Conservation (phyloP, 2,797 vertebrate genomes). For the Loris lydekkerianus region DNA sequence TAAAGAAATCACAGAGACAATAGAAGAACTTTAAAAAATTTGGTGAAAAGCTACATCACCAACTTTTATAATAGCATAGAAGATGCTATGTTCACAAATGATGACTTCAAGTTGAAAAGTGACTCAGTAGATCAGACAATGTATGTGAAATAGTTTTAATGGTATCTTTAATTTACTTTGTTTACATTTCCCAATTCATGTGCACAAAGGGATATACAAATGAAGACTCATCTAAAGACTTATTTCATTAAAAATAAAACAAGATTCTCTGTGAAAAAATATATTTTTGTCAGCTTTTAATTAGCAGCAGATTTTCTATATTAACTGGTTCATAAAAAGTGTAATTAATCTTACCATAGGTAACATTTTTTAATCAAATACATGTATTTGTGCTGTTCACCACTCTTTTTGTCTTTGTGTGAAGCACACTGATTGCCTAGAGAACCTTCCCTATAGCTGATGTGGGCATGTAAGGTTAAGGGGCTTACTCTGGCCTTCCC, state of each 20-base stretch:
- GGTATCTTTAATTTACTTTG: background rate
- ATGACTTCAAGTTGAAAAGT: slow-evolving; percentile 28
- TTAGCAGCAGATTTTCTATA: background rate
- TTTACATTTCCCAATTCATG: background rate
- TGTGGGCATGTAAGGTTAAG: background rate
- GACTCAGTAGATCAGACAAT: background rate
- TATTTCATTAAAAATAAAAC: slow-evolving; percentile 26
- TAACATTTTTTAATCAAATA: background rate
- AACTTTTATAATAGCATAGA: slow-evolving; percentile 6
- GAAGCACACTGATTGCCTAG: background rate
- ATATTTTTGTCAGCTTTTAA: background rate
- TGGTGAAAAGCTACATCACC: background rate
- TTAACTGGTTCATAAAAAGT: background rate
- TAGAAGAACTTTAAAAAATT: background rate
- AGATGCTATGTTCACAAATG: background rate
- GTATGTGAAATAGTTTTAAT: background rate
- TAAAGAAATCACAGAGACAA: background rate
- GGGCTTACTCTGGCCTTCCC: background rate
- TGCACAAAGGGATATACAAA: background rate
- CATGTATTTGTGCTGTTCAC: background rate
- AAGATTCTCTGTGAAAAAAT: background rate
- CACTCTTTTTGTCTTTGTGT: background rate
- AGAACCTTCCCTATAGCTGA: background rate
- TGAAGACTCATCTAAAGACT: background rate
- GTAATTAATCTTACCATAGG: background rate